Percentiles rank a stretch among this genome's conserved stretches.
These are phyloP conservation scores for Vanessa cardui DNA, from an alignment of 2,888 invertebrate species.

Conservation along the genomic window DNA sequence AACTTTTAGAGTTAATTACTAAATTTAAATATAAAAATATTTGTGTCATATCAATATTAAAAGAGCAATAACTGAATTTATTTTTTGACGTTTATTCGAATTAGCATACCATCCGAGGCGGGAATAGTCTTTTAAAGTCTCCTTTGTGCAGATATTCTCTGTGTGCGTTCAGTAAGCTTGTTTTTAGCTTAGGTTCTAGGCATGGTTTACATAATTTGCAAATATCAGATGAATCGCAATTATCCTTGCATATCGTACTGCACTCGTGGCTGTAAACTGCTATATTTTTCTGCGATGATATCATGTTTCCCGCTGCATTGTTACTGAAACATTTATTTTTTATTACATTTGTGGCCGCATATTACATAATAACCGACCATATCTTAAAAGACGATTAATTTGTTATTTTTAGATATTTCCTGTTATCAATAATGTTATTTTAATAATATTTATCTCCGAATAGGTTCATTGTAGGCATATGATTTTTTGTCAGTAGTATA, in stretches of 20 bases:
- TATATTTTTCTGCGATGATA: slow-evolving; percentile 90
- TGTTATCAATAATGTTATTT: too few species aligned
- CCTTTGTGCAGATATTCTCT: slow-evolving; percentile 91
- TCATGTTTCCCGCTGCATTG: slow-evolving; percentile 80
- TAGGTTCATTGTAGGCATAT: too few species aligned
- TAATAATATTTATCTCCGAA: too few species aligned
- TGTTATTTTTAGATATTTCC: too few species aligned
- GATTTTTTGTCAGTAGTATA: slow-evolving; percentile 1
- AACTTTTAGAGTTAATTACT: too few species aligned
- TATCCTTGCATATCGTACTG: slow-evolving; percentile 64
- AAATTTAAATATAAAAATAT: neutral
- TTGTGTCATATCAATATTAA: neutral
- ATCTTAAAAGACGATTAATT: too few species aligned
- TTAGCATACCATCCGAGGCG: slow-evolving; percentile 84
- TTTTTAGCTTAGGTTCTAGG: slow-evolving; percentile 82
- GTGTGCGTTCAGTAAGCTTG: slow-evolving; percentile 86
- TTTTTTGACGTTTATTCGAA: too few species aligned
- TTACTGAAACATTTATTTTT: slow-evolving; percentile 58
- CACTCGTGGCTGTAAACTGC: slow-evolving; percentile 89
- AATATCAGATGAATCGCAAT: slow-evolving; percentile 81
- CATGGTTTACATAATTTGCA: slow-evolving; percentile 93
- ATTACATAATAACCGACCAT: too few species aligned
- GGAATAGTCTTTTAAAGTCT: slow-evolving; percentile 91
- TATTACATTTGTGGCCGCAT: too few species aligned
- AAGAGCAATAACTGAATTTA: neutral